Evolutionary conservation across 2,797 vertebrate genomes (phyloP).

Genomic region (Lithobates pipiens): DNA sequence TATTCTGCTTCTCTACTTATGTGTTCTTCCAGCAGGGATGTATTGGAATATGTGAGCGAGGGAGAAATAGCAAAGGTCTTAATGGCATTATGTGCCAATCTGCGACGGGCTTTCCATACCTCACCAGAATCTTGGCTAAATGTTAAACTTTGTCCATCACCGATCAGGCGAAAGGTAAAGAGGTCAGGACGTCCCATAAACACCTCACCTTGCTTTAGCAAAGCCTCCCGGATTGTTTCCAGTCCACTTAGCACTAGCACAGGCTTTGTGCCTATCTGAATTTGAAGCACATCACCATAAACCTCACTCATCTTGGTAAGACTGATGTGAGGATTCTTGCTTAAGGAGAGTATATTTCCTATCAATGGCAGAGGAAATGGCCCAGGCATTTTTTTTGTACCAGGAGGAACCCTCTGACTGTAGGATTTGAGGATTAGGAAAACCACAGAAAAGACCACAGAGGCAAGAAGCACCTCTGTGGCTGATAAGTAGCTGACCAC

Average conservation of each 20-base stretch:
- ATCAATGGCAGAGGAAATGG: conserved; percentile 85
- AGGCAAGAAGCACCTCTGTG: conserved; percentile 78
- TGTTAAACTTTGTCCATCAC: conserved; percentile 80
- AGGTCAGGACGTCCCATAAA: conserved; percentile 88
- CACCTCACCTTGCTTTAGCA: conserved; percentile 87
- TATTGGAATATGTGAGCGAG: conserved; percentile 73
- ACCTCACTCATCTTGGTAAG: conserved; percentile 80
- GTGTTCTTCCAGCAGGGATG: conserved; percentile 88
- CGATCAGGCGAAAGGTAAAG: conserved; percentile 73
- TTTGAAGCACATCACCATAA: conserved; percentile 85
- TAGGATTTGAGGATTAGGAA: conserved; percentile 75
- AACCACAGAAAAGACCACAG: conserved; percentile 74
- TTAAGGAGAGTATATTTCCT: conserved; percentile 82
- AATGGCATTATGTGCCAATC: conserved; percentile 84
- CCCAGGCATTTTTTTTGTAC: conserved; percentile 82
- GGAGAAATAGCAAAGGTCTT: conserved; percentile 81
- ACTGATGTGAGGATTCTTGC: conserved; percentile 80
- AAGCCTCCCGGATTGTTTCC: conserved; percentile 84
- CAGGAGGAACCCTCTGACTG: conserved; percentile 74
- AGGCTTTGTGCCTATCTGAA: conserved; percentile 84
- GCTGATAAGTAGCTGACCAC: conserved; percentile 68
- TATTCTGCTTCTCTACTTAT: conserved; percentile 80
- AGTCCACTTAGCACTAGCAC: conserved; percentile 87
- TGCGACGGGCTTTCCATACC: conserved; percentile 84
- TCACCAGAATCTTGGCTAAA: conserved; percentile 84